These are phyloP conservation scores for Anoplopoma fimbria DNA, from an alignment of 2,113 vertebrate species.

Conservation along the genomic window DNA sequence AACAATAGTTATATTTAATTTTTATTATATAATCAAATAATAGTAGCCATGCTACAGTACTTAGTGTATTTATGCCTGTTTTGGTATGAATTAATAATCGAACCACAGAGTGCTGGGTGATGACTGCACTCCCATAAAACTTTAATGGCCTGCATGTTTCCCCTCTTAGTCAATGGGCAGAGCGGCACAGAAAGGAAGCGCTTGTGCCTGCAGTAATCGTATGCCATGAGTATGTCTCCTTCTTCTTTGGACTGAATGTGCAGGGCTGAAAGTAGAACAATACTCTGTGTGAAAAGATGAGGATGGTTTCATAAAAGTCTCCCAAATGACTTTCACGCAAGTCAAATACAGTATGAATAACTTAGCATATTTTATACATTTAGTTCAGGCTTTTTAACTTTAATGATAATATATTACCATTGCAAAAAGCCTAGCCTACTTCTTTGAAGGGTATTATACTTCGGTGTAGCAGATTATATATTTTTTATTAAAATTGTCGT, in stretches of 20 bases:
- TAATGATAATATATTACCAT: slow-evolving; percentile 30
- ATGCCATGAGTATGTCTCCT: slow-evolving; percentile 29
- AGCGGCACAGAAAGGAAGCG: slow-evolving; percentile 57
- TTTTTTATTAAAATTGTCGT: slow-evolving; percentile 37
- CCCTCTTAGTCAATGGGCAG: slow-evolving; percentile 66
- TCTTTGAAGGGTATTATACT: slow-evolving; percentile 6
- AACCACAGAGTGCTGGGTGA: slow-evolving; percentile 63
- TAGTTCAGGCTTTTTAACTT: slow-evolving; percentile 34
- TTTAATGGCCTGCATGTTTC: slow-evolving; percentile 75
- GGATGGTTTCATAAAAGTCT: slow-evolving; percentile 40
- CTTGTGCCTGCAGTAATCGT: slow-evolving; percentile 49
- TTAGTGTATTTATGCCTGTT: slow-evolving; percentile 44
- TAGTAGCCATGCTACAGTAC: no score
- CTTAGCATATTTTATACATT: slow-evolving; percentile 36
- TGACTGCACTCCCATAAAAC: slow-evolving; percentile 69
- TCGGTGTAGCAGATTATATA: slow-evolving; percentile 11
- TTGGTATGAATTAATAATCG: slow-evolving; percentile 74
- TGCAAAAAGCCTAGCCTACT: slow-evolving; percentile 7
- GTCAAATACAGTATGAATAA: slow-evolving; percentile 53
- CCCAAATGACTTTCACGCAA: slow-evolving; percentile 33
- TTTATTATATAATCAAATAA: background rate
- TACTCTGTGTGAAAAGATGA: slow-evolving; percentile 41
- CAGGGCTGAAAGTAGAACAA: slow-evolving; percentile 38
- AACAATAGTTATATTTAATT: background rate
- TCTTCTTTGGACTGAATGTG: slow-evolving; percentile 25